Percentiles rank a stretch among this genome's conserved stretches.
phyloP scores from a whole-genome alignment of 2,888 invertebrate species.

The Melieria omissa region DNA sequence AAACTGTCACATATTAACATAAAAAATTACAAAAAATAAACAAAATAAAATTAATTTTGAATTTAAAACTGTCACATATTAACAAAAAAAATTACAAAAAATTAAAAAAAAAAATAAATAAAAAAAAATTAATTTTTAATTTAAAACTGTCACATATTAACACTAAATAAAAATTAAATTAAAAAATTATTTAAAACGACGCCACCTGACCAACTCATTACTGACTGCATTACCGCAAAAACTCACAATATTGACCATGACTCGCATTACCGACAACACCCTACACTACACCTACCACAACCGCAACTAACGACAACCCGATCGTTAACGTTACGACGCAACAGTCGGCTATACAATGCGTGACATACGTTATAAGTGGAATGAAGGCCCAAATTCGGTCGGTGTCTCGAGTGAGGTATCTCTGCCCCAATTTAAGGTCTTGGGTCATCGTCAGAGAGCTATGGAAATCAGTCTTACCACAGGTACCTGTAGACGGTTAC shows the following conservation, averaged over 20 bases:
- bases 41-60: background rate
- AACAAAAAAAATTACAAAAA: background rate
- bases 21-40: background rate
- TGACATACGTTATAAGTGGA: constrained; percentile 98
- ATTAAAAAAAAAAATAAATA: too few species aligned
- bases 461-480: constrained; percentile 97
- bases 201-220: background rate
- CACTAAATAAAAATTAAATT: background rate
- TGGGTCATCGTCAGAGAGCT: constrained; percentile 94
- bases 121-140: background rate
- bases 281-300: background rate
- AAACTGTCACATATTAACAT: background rate
- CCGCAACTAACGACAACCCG: background rate
- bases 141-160: too few species aligned
- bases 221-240: background rate
- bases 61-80: too few species aligned
- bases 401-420: constrained; percentile 96
- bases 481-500: constrained; percentile 78
- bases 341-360: constrained; percentile 97
- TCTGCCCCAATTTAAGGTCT: constrained; percentile 97
- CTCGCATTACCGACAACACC: background rate
- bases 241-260: background rate
- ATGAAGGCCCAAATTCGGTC: constrained; percentile 94
- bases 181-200: background rate
- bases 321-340: constrained; percentile 26